Evolutionary conservation across 2,888 invertebrate species (phyloP), one percentile per base, ranked within the genome.

Genomic region (Pedicia rivosa): DNA sequence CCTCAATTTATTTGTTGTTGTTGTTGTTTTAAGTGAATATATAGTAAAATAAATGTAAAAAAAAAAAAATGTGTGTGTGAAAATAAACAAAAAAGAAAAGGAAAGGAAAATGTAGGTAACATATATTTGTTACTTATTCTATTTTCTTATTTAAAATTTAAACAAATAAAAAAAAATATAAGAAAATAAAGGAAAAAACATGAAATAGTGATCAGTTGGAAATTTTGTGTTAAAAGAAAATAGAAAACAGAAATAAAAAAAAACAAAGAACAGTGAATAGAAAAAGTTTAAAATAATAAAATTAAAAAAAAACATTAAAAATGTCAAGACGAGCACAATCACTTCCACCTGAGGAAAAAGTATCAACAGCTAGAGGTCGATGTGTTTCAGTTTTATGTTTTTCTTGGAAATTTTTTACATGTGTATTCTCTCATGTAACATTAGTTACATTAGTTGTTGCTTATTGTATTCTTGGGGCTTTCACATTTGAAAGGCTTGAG

Each of bases 381-480:
- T 61, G 59, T 39, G 49, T 57, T 37, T 48, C 56, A 3, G 54
- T 54, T 41, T 55, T 62, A 42, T 62, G 62, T 39, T 53, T 59
- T 40, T 62, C 77, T 30, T 82, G 83, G 76, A 78, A 79, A 61
- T 72, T 83, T 30, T 72, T 80, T 55, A 80, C 83, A 37, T 88
- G 86, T 62, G 69, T 90, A 47, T 80, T 88, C 54, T 84, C 86
- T 0, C 90, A 90, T 65, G 78, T 88, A 50, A 78, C 84, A 49
- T 71, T 90, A 50, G 77, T 90, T 48, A 78, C 84, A 41, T 65
- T 88, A 55, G 90, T 91, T 47, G 84, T 90, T 43, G 78, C 82
- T 20, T 91, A 91, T 63, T 88, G 88, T 63, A 72, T 88, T 49
- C 72, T 86, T 38, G 90, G 90, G 7, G 88, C 88, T 12, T 77